These are phyloP conservation scores for Thysanoteuthis rhombus DNA, from an alignment of 2,888 invertebrate species.

Conservation along the genomic window DNA sequence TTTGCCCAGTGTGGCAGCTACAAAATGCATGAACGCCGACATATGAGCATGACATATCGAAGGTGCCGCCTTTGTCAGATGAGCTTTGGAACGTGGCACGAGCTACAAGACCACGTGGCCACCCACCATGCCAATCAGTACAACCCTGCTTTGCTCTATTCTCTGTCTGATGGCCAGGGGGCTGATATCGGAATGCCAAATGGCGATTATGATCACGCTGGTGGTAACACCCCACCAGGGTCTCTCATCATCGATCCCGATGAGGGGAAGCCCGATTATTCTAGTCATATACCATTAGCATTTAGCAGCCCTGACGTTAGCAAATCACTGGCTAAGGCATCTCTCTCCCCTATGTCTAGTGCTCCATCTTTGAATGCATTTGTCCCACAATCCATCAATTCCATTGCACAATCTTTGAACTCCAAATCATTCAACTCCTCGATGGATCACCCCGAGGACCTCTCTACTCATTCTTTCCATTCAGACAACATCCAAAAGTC, in stretches of 20 bases:
- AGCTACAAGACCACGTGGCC: slow-evolving; percentile 56
- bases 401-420: slow-evolving; percentile 24
- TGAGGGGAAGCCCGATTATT: slow-evolving; percentile 20
- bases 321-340: slow-evolving; percentile 19
- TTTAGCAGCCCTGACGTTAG: slow-evolving; percentile 21
- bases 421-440: slow-evolving; percentile 21
- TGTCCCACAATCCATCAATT: slow-evolving; percentile 25
- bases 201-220: slow-evolving; percentile 25
- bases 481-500: slow-evolving; percentile 32
- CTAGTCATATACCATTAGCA: slow-evolving; percentile 32
- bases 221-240: slow-evolving; percentile 24
- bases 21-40: slow-evolving; percentile 61
- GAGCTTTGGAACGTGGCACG: slow-evolving; percentile 53
- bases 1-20: slow-evolving; percentile 62
- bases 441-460: slow-evolving; percentile 30
- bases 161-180: slow-evolving; percentile 25
- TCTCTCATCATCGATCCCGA: slow-evolving; percentile 21
- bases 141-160: slow-evolving; percentile 26
- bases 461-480: slow-evolving; percentile 31
- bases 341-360: slow-evolving; percentile 27
- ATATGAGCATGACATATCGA: slow-evolving; percentile 57
- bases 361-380: slow-evolving; percentile 29
- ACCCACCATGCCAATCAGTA: slow-evolving; percentile 46
- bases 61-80: slow-evolving; percentile 57
- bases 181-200: slow-evolving; percentile 25